A percentile compares a stretch with the other conserved stretches of the same genome.
phyloP scores from a whole-genome alignment of 2,113 vertebrate species.

The Girardinichthys multiradiatus region DNA sequence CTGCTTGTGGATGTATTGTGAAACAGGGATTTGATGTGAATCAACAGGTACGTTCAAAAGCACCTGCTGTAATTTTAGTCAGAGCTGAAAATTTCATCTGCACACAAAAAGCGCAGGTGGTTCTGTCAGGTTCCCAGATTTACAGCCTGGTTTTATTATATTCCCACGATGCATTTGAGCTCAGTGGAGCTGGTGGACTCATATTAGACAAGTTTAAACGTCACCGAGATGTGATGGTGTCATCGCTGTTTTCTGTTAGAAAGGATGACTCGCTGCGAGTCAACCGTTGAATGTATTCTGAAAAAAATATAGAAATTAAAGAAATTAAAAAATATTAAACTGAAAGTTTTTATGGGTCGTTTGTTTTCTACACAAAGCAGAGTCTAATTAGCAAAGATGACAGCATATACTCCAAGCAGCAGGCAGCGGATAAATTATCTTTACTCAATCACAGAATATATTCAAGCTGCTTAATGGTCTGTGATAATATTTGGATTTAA shows the following conservation, averaged over 20 bases:
- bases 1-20: slow-evolving; percentile 16
- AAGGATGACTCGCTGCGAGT: not conserved
- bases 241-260: not conserved
- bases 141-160: not conserved
- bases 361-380: too few species aligned
- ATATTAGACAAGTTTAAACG: not conserved
- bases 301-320: not conserved
- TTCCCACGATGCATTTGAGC: not conserved
- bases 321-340: too few species aligned
- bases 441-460: not conserved
- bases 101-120: not conserved
- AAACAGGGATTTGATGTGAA: slow-evolving; percentile 25
- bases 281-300: too few species aligned
- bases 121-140: not conserved
- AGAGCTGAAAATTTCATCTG: not conserved
- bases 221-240: not conserved
- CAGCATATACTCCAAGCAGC: too few species aligned
- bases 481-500: not conserved
- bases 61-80: slow-evolving; percentile 36
- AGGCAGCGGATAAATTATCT: too few species aligned
- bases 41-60: slow-evolving; percentile 15
- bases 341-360: too few species aligned
- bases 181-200: not conserved
- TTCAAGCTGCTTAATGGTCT: not conserved
- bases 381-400: too few species aligned